phyloP scores from a whole-genome alignment of 1,140 invertebrate genomes.

The Heliconius himera region DNA sequence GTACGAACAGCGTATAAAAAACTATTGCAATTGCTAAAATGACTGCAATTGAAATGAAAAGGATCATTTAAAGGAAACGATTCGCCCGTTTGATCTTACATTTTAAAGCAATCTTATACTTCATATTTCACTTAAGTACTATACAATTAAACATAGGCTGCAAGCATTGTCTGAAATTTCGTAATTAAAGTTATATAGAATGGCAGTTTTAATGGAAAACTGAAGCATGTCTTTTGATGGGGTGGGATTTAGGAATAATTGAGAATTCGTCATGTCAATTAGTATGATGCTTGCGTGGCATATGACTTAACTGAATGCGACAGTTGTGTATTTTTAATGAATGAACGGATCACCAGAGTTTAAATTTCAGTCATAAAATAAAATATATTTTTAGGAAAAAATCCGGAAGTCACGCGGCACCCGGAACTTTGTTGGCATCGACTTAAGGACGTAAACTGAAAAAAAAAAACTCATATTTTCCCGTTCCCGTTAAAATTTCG shows the following conservation, averaged over 20 bases:
- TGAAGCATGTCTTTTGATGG: neutral
- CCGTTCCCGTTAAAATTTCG: too few species aligned
- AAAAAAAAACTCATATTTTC: too few species aligned
- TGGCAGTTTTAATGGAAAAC: slow-evolving; percentile 1
- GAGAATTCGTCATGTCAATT: neutral
- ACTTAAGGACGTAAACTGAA: too few species aligned
- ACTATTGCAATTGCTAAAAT: neutral
- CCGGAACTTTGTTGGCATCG: too few species aligned
- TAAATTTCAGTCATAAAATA: too few species aligned
- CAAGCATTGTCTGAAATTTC: neutral
- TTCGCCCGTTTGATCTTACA: neutral
- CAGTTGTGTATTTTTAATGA: neutral
- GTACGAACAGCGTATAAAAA: neutral
- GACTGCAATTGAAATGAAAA: neutral
- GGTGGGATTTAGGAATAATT: neutral
- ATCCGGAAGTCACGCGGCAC: neutral
- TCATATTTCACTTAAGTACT: neutral
- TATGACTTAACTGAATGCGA: neutral
- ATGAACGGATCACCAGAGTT: too few species aligned
- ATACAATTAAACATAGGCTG: neutral
- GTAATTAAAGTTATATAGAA: neutral
- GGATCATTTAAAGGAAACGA: neutral
- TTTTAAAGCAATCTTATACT: neutral
- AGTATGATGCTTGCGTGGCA: neutral
- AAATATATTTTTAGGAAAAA: too few species aligned